Evolutionary conservation across 1,140 invertebrate genomes (phyloP), one percentile per base, ranked within the genome.

Genomic region (Drosophila nebulosa): DNA sequence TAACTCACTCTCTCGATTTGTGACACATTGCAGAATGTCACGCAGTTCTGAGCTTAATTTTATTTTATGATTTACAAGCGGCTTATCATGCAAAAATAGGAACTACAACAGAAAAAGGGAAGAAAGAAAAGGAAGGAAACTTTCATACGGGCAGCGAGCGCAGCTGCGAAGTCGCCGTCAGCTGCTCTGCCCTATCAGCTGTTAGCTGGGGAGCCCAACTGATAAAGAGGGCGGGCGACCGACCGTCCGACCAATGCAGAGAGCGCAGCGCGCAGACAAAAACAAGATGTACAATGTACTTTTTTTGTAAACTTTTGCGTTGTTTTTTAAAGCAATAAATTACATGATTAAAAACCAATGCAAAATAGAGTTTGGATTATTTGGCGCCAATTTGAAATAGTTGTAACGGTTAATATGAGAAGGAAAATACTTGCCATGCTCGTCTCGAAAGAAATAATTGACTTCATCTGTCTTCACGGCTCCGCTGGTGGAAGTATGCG

Each of bases 381-480:
- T 55, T 55, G 52, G 52, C 52, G 52, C 52, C 52, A 9, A 30
- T 32, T 55, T 30, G 24, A 55, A 32, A 32, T 30, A 55, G n/a
- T 27, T 27, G 14, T 14, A 55, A 30, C 16, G 26, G 16, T 55
- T 32, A 55, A 32, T 32, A 55, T 46, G 7, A 30, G 3, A 2
- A 50, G 9, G 4, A 24, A 12, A 22, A 26, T 30, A 90, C 90
- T 91, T 74, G 91, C 90, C 90, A 70, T 91, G 79, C 55, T 89
- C 90, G 66, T 91, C 84, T 60, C 71, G 80, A 64, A 80, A 89
- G 67, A 91, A 91, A 68, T 72, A 91, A 58, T 90, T 90, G 18
- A 91, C 74, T 83, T 90, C 90, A 56, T 81, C 76, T 65, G 84
- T 68, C 62, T 86, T 86, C 18, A 75, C 69, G 10, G 70, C 58